Evolutionary conservation across 2,888 invertebrate species (phyloP).

Genomic region (Drosophila percnosoma): DNA sequence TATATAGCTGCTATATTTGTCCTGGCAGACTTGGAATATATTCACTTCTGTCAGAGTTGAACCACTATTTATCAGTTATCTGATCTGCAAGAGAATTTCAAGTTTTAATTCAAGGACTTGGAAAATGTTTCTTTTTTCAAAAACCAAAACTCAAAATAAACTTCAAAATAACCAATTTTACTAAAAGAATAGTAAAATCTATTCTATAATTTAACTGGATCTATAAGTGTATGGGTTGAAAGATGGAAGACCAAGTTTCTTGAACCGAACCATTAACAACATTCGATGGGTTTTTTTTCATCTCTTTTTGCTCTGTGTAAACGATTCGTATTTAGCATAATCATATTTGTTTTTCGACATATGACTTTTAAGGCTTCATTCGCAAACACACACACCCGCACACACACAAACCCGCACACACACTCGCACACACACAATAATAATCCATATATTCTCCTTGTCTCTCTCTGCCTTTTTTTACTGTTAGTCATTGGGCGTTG

Average conservation of each 20-base stretch:
- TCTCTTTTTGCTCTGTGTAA: background rate
- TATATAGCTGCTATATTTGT: background rate
- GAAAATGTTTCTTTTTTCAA: background rate
- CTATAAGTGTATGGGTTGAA: background rate
- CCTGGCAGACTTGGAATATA: background rate
- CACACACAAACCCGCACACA: background rate
- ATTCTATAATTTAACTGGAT: background rate
- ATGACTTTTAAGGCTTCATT: slow-evolving; percentile 9
- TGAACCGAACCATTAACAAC: background rate
- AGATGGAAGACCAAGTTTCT: background rate
- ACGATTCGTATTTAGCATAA: background rate
- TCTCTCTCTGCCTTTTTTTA: no score
- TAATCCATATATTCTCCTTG: background rate
- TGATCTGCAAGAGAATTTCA: background rate
- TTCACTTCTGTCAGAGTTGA: background rate
- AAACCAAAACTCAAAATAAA: no score
- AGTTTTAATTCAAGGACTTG: background rate
- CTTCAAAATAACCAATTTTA: background rate
- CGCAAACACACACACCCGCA: background rate
- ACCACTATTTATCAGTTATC: no score
- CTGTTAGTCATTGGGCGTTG: slow-evolving; percentile 96
- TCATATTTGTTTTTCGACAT: slow-evolving; percentile 6
- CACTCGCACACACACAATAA: background rate
- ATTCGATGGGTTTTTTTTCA: background rate
- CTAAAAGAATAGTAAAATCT: background rate